A percentile compares a stretch with the other conserved stretches of the same genome.
Conservation (phyloP, 1,140 invertebrate species). For the Tetranychus urticae region DNA sequence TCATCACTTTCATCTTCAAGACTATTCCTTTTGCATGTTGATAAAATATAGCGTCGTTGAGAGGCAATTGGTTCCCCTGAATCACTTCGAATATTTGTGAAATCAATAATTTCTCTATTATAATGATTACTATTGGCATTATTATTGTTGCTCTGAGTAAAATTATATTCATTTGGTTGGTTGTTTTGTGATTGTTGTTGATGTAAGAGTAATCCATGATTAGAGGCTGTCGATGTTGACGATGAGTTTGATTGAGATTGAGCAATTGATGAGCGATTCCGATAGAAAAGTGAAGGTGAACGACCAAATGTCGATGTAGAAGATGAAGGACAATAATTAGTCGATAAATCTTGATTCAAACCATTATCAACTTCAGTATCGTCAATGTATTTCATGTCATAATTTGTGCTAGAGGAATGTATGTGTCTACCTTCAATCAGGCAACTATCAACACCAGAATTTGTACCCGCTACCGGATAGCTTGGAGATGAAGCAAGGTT, state of each 20-base stretch:
- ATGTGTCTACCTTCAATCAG: no score
- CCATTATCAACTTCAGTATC: conserved; percentile 14
- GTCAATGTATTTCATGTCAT: conserved; percentile 22
- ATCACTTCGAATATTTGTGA: not conserved
- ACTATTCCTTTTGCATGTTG: not conserved
- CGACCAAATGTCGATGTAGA: not conserved
- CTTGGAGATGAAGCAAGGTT: no score
- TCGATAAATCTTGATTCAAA: not conserved
- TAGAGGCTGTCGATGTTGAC: no score
- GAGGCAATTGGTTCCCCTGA: not conserved
- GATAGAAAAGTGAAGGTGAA: not conserved
- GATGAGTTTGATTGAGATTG: not conserved
- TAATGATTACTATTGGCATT: not conserved
- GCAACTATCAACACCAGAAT: no score
- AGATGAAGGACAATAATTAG: no score
- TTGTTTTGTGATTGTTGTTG: not conserved
- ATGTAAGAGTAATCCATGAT: not conserved
- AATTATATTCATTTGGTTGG: not conserved
- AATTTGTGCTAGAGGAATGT: no score
- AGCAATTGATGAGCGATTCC: not conserved
- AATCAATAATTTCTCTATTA: not conserved
- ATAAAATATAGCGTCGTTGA: not conserved
- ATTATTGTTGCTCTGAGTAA: not conserved
- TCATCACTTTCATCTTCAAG: not conserved
- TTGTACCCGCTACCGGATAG: no score